Evolutionary conservation across 2,888 invertebrate species (phyloP), one percentile per base, ranked within the genome.

Genomic region (Octonoba sinensis): DNA sequence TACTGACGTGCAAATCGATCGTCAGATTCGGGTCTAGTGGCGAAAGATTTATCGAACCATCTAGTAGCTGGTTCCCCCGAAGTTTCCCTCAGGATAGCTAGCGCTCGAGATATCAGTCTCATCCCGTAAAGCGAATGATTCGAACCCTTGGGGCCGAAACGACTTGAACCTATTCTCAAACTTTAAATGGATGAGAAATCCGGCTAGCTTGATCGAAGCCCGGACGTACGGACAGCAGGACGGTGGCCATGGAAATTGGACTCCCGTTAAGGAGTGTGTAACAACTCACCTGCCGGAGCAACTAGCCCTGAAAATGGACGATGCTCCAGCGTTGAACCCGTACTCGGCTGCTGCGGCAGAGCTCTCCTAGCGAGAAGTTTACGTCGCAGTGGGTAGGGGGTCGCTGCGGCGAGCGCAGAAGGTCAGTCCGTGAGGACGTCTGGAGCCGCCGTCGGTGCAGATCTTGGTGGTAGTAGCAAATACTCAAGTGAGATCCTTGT

Each of bases 1-100:
- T 92, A 92, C 92, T 92, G 92, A 92, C 92, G 92, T 92, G 92
- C 92, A 93, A 93, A 93, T 93, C 92, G 92, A 92, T 93, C 92
- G 91, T 92, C 91, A 85, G 71, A 73, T 27, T 64, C 73, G 64
- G 27, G 64, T 64, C 57, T 73, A 73, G 73, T 51, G 73, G 64
- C 73, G 71, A 71, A 71, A 90, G 89, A 89, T 89, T 91, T 92
- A 93, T 93, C 92, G 91, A 92, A 92, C 92, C 92, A 92, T 92
- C 92, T 92, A 87, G 87, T 88, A 87, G 87, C 87, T 87, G 87
- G 87, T 87, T 88, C 86, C 86, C 86, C 86, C 86, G 87, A 88
- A 87, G 87, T 92, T 92, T 92, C 92, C 91, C 92, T 92, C 92
- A 92, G 92, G 92, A 92, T 92, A 92, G 91, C 91, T 91, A 91